phyloP scores from a whole-genome alignment of 2,797 vertebrate genomes.

The Arnoldichthys spilopterus region DNA sequence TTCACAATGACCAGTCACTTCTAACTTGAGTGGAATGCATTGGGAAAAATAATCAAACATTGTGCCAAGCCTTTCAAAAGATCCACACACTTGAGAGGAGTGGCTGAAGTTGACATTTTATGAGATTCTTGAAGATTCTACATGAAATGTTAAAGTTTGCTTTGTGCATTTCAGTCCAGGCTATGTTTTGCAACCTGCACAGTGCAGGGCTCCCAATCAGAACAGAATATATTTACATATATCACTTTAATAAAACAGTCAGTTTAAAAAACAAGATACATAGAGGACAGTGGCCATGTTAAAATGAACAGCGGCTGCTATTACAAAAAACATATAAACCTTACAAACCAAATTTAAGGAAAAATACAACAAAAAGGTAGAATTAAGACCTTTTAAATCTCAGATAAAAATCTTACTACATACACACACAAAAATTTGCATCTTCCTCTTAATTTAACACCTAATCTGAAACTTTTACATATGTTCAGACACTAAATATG shows the following conservation, averaged over 20 bases:
- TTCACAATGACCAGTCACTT: too few relatives aligned
- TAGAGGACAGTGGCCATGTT: not conserved
- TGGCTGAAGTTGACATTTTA: not conserved
- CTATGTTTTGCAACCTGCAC: not conserved
- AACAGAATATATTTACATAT: not conserved
- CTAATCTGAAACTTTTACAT: not conserved
- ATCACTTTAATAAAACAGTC: too few relatives aligned
- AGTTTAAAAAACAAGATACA: too few relatives aligned
- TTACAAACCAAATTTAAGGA: not conserved
- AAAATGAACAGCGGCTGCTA: too few relatives aligned
- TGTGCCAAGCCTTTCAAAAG: not conserved
- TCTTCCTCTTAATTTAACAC: not conserved
- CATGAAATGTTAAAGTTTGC: too few relatives aligned
- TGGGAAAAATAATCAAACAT: too few relatives aligned
- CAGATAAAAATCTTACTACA: too few relatives aligned
- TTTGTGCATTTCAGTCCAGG: not conserved
- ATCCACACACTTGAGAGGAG: not conserved
- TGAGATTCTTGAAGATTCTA: not conserved
- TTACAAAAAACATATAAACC: not conserved
- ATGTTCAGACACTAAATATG: slow-evolving; percentile 9
- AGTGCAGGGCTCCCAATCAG: not conserved
- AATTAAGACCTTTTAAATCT: slow-evolving; percentile 5
- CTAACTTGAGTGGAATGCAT: too few relatives aligned
- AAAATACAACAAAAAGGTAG: not conserved
- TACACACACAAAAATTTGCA: slow-evolving; percentile 11